Evolutionary conservation across 2,797 vertebrate species (phyloP), one percentile per base, ranked within the genome.

Genomic region (Phoeniculus purpureus): DNA sequence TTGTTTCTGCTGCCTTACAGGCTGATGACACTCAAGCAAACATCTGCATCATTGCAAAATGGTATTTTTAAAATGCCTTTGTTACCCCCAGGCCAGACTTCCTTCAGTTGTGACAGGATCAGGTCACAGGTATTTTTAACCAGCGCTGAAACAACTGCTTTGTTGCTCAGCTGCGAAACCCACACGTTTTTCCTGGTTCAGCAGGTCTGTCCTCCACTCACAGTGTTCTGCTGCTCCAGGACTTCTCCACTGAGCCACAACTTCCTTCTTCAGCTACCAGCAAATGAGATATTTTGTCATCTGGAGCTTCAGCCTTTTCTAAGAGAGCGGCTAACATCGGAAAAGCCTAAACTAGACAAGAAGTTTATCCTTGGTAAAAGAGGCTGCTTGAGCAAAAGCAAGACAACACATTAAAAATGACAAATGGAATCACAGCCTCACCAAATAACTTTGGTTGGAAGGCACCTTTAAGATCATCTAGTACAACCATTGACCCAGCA

Each of bases 81-180:
- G 78, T 82, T 86, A 84, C 61, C 23, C 37, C 40, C 59, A 54
- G 26, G 56, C 25, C 50, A 91, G 80, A 88, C 77, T 92, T 84
- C 83, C 83, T 94, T 37, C 2, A 3, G 17, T 37, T 91, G 74
- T 7, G 2, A 52, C 51, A 68, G 60, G 29, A 71, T 58, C 54
- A 72, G 55, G 54, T n/a, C 68, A 61, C 32, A 79, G 72, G 83
- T 91, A 88, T 93, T 95, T 95, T 96, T 92, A 96, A 87, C 78
- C 81, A 70, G 45, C 0, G 0, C 77, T 81, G 91, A 90, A 88
- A 71, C 31, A 91, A 84, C 34, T 60, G 34, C n/a, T 12, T 32
- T 71, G 76, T 13, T 88, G 74, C 68, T 81, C 52, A 40, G 56
- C 40, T 66, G 67, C 32, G 76, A 47, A 88, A n/a, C 3, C 3